A percentile compares a stretch with the other conserved stretches of the same genome.
Conservation (phyloP, 2,888 invertebrate species). For the Prosopocoilus inquinatus region DNA sequence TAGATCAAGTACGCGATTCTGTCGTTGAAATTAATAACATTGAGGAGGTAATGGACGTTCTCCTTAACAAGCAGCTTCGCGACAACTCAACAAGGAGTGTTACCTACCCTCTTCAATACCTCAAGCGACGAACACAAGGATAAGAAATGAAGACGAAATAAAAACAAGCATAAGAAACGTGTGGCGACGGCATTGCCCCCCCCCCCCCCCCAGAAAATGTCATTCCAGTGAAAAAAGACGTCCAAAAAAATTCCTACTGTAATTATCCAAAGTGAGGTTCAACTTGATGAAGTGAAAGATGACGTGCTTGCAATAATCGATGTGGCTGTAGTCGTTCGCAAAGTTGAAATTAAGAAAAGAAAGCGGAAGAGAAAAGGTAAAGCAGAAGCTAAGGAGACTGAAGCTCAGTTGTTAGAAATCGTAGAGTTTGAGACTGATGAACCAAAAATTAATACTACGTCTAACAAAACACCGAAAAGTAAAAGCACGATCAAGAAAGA, state of each 20-base stretch:
- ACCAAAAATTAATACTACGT: too few species aligned
- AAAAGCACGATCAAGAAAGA: not conserved
- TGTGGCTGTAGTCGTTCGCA: not conserved
- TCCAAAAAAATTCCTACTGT: too few species aligned
- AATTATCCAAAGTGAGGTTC: not conserved
- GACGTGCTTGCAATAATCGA: not conserved
- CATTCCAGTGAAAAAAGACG: not conserved
- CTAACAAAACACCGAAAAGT: not conserved
- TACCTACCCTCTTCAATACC: conserved; percentile 12
- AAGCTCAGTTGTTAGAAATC: too few species aligned
- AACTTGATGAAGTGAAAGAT: not conserved
- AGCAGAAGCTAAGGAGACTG: not conserved
- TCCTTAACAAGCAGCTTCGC: conserved; percentile 29
- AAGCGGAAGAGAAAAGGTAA: conserved; percentile 2
- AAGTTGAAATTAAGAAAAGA: not conserved
- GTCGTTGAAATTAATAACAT: conserved; percentile 44
- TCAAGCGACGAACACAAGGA: conserved; percentile 13
- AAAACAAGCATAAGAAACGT: conserved; percentile 5
- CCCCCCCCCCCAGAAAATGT: not conserved
- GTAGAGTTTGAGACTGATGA: too few species aligned
- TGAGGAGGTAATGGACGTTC: conserved; percentile 45
- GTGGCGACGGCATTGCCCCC: not conserved
- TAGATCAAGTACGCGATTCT: conserved; percentile 6
- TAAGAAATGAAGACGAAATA: conserved; percentile 9
- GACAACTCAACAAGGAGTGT: conserved; percentile 4